A percentile compares a stretch with the other conserved stretches of the same genome.
Evolutionary conservation across 30 jellyfish, hydroid and myxozoan species (phyloP).

Genomic region (Mastigias papua): DNA sequence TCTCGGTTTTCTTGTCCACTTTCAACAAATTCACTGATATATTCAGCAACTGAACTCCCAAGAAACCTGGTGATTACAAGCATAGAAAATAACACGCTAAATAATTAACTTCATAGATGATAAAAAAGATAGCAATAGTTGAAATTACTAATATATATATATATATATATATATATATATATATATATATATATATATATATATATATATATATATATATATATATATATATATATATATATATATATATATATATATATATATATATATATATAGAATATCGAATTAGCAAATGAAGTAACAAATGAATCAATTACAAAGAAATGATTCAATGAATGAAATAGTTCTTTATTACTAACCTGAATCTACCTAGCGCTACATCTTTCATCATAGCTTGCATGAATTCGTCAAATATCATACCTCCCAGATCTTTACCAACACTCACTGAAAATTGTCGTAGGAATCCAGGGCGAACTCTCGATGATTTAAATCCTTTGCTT

Average conservation of each 20-base stretch:
- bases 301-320: no score
- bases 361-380: slow-evolving; percentile 18
- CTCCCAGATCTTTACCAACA: slow-evolving; percentile 79
- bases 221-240: no score
- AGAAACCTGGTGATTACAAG: slow-evolving; percentile 64
- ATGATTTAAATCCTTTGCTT: slow-evolving; percentile 43
- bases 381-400: slow-evolving; percentile 70
- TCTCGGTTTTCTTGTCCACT: slow-evolving; percentile 37
- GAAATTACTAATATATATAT: no score
- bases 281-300: neutral
- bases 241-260: no score
- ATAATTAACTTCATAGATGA: no score
- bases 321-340: neutral
- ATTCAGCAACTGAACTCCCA: slow-evolving; percentile 72
- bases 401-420: slow-evolving; percentile 77
- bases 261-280: no score
- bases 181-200: no score
- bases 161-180: no score
- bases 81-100: neutral
- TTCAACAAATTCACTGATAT: slow-evolving; percentile 47
- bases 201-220: no score
- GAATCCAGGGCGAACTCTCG: slow-evolving; percentile 25
- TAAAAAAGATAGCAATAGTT: no score
- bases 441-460: slow-evolving; percentile 70
- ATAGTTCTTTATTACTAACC: slow-evolving; percentile 24